Conservation (phyloP, 2,113 vertebrate species). For the Melanotaenia duboulayi region DNA sequence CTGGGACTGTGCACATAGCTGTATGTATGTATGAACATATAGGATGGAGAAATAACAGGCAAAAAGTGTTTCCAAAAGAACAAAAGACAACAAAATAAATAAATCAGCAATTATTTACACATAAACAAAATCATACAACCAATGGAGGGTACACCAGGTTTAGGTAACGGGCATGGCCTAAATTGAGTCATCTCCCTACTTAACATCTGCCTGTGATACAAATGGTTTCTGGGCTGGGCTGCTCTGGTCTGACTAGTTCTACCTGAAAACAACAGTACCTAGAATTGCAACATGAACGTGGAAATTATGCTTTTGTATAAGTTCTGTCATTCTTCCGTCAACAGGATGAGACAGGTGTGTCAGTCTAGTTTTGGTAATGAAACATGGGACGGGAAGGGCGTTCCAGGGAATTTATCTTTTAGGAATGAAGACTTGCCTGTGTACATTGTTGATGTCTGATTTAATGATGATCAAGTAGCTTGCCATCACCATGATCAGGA, state of each 20-base stretch:
- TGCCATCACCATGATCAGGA: conserved; percentile 72
- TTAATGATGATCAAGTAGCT: conserved; percentile 78
- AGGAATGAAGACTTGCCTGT: conserved; percentile 68
- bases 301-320: background rate
- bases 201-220: background rate
- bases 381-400: background rate
- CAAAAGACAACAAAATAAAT: no score
- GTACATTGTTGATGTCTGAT: conserved; percentile 73
- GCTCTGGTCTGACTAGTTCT: conserved; percentile 47
- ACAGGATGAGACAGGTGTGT: conserved; percentile 7
- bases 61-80: background rate
- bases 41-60: no score
- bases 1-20: background rate
- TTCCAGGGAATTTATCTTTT: background rate
- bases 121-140: no score
- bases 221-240: conserved; percentile 1
- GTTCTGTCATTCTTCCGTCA: background rate
- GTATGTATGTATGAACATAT: background rate
- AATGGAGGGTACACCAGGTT: no score
- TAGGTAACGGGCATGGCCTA: background rate
- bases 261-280: conserved; percentile 16
- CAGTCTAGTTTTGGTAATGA: background rate
- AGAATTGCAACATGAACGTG: background rate
- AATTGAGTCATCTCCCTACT: background rate
- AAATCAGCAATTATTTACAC: no score